Base-by-base conservation (phyloP, 30 jellyfish, hydroid and myxozoan genomes). In the Rhopilema esculentum region DNA sequence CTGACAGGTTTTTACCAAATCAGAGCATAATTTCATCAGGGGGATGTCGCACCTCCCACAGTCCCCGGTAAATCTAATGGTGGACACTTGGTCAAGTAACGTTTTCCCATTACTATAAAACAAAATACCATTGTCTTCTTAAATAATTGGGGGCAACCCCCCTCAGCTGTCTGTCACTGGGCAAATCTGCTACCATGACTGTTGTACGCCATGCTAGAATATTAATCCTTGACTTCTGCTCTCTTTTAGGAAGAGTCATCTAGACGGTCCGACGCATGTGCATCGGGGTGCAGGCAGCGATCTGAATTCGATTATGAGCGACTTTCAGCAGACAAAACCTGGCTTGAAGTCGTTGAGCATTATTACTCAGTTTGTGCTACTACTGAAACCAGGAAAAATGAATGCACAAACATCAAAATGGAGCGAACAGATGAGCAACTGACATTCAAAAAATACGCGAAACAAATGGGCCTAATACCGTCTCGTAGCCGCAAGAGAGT, bases 351-450 rank as follows among this genome's bases (percentile, higher is more conserved):
- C 16, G 49, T 94, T 27, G 97, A 94, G 61, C 90, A 94, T 85
- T 94, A 89, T 57, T 94, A 81, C 61, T 94, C 99, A 16, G 77
- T 86, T n/a, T 94, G 97, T 65, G 84, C 97, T 9, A 94, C 99
- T n/a, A 84, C 87, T 1, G 84, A 68, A n/a, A 81, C 85, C 12
- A 52, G 96, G 31, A 69, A 62, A 66, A 71, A 83, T 1, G 84
- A 87, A 78, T 87, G 97, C 75, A 70, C 88, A 26, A 83, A 87
- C 8, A 19, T 87, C 17, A 93, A 88, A 67, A 50, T 88, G 23
- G 95, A 81, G 26, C 80, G 66, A 40, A 57, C 80, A 2, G 74
- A 65, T 49, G 74, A 75, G 52, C 49, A 76, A 19, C 77, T 91
- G 31, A 53, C 92, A 12, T 91, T 82, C 83, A 85, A 85, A 64